Conservation (phyloP, 2,888 invertebrate species). For the Oligia latruncula region DNA sequence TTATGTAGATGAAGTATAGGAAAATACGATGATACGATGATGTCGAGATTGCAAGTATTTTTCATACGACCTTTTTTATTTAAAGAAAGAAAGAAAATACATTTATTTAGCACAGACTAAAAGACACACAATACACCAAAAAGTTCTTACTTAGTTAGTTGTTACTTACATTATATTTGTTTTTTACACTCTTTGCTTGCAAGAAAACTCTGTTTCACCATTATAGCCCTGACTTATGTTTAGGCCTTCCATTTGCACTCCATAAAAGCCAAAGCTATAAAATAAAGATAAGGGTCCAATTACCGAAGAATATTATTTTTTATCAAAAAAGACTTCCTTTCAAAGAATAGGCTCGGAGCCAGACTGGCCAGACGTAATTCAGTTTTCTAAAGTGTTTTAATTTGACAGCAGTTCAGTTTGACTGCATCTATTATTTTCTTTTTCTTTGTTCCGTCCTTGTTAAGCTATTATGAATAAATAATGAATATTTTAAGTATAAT, state of each 20-base stretch:
- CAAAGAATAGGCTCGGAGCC: constrained; percentile 22
- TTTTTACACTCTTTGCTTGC: neutral
- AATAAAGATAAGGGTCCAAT: constrained; percentile 34
- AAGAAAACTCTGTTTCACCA: neutral
- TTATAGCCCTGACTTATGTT: neutral
- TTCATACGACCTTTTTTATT: neutral
- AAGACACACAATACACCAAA: no score
- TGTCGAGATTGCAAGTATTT: neutral
- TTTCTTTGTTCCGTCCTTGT: constrained; percentile 18
- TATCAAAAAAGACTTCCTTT: neutral
- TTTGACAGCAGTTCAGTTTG: constrained; percentile 10
- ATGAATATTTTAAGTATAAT: constrained; percentile 11
- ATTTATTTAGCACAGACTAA: neutral
- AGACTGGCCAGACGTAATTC: constrained; percentile 22
- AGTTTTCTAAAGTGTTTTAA: constrained; percentile 33
- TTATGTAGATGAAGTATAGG: neutral
- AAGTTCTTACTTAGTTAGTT: no score
- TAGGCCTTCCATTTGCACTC: neutral
- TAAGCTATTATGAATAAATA: constrained; percentile 22
- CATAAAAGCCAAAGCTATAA: constrained; percentile 5
- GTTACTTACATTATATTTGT: neutral
- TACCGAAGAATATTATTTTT: constrained; percentile 16
- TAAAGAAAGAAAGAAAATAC: no score
- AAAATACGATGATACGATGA: neutral
- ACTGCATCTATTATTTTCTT: constrained; percentile 16